Conservation (phyloP, 2,113 vertebrate species). For the Cromileptes altivelis region DNA sequence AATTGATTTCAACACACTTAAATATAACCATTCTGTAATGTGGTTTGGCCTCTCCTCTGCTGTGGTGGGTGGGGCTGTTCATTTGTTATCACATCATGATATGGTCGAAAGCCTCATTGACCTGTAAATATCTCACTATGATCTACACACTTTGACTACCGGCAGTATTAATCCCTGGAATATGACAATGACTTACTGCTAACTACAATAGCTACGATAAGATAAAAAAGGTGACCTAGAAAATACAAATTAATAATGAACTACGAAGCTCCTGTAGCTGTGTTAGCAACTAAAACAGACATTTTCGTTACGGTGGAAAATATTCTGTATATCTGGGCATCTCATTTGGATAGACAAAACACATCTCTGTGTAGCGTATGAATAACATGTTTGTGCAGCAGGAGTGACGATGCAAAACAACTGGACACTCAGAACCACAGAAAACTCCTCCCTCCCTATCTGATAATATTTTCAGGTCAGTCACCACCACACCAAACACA, state of each 20-base stretch:
- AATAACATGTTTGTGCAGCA: neutral
- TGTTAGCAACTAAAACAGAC: neutral
- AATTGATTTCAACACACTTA: neutral
- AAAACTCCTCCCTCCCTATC: neutral
- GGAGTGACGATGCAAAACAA: too few relatives aligned
- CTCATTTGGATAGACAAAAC: neutral
- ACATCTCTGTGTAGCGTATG: neutral
- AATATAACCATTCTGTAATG: neutral
- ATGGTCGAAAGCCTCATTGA: neutral
- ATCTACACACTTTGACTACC: constrained; percentile 1
- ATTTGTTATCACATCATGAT: constrained; percentile 3
- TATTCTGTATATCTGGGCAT: neutral
- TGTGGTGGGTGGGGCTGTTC: neutral
- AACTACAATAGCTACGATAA: neutral
- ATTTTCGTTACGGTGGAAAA: neutral
- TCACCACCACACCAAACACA: neutral
- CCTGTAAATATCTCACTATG: neutral
- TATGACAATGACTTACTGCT: neutral
- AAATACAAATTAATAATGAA: neutral
- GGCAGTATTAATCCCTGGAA: neutral
- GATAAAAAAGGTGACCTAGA: neutral
- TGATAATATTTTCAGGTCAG: neutral
- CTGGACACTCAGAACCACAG: neutral
- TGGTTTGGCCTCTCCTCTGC: neutral
- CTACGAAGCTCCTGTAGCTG: neutral